Conservation (phyloP, 1,140 invertebrate genomes). For the Anoplolepis gracilipes region DNA sequence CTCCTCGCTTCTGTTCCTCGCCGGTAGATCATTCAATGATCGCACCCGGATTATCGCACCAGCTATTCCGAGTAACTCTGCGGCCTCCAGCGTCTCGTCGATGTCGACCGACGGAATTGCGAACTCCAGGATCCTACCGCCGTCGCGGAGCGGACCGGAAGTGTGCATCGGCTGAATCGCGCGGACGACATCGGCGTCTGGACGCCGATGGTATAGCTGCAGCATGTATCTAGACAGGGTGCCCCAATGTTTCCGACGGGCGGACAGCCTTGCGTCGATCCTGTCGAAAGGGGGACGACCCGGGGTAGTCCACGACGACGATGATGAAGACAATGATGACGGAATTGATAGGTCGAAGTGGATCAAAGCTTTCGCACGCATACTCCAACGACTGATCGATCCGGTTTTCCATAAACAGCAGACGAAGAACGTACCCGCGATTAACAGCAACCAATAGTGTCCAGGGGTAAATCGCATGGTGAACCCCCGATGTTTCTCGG, state of each 20-base stretch:
- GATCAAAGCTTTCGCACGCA: conserved; percentile 80
- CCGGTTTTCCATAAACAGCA: conserved; percentile 78
- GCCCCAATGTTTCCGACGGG: conserved; percentile 69
- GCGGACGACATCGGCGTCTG: conserved; percentile 79
- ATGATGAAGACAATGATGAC: conserved; percentile 60
- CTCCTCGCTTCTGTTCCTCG: not conserved
- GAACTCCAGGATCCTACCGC: conserved; percentile 79
- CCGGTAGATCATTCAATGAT: conserved; percentile 63
- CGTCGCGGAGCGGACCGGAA: conserved; percentile 73
- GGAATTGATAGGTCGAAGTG: conserved; percentile 80
- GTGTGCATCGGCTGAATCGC: conserved; percentile 80
- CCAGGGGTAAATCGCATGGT: conserved; percentile 23
- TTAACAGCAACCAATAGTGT: conserved; percentile 43
- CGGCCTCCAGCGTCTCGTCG: conserved; percentile 78
- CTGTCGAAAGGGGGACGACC: conserved; percentile 38
- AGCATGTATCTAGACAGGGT: conserved; percentile 81
- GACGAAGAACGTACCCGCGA: conserved; percentile 65
- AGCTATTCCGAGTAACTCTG: conserved; percentile 78
- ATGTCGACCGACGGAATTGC: conserved; percentile 73
- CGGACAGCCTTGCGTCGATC: conserved; percentile 43
- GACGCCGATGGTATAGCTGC: conserved; percentile 79
- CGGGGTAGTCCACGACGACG: conserved; percentile 15
- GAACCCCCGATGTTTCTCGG: not conserved
- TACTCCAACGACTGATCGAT: conserved; percentile 67
- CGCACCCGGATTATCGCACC: conserved; percentile 81